Conservation (phyloP, 2,113 vertebrate genomes). For the Illadopsis cleaveri region DNA sequence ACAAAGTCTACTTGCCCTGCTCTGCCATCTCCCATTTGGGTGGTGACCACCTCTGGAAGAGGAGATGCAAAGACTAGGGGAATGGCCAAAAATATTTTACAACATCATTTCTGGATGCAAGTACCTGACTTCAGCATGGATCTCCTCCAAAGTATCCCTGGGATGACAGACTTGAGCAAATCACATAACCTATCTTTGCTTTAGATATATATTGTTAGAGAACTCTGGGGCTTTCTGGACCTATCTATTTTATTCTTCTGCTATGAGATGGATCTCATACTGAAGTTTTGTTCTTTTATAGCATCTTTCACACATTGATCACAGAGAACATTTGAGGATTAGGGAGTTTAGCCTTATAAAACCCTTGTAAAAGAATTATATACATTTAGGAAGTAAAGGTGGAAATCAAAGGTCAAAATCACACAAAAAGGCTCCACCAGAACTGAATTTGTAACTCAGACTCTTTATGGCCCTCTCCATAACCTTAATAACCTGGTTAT, state of each 20-base stretch:
- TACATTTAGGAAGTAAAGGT: neutral
- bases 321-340: neutral
- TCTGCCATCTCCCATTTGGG: neutral
- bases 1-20: neutral
- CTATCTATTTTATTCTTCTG: neutral
- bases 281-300: neutral
- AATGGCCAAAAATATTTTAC: neutral
- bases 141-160: neutral
- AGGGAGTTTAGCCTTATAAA: neutral
- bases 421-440: neutral
- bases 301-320: neutral
- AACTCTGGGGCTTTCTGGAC: neutral
- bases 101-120: neutral
- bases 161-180: neutral
- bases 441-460: neutral
- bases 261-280: neutral
- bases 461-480: neutral
- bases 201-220: neutral
- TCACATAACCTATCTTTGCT: neutral
- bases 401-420: neutral
- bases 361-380: neutral
- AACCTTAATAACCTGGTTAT: neutral
- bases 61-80: neutral
- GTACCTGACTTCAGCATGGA: neutral
- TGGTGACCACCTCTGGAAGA: neutral